Conservation (phyloP, 2,113 vertebrate genomes). For the Pygathrix nemaeus region DNA sequence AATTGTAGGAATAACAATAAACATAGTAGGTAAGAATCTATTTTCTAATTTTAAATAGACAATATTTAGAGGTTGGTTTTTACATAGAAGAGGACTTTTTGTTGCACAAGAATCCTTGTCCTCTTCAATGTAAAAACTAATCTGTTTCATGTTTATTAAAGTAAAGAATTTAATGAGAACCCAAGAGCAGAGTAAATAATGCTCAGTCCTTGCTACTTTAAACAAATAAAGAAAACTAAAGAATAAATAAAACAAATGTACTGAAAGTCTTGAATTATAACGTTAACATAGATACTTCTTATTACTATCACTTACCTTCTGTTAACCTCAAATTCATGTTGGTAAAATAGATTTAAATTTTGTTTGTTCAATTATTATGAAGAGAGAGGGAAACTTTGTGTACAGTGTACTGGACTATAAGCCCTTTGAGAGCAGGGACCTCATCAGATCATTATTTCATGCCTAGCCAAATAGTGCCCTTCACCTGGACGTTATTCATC, state of each 20-base stretch:
- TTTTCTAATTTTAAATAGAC: conserved; percentile 20
- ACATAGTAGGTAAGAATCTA: not conserved
- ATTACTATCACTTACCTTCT: not conserved
- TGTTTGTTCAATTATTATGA: conserved; percentile 1
- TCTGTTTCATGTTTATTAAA: not conserved
- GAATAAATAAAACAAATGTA: not conserved
- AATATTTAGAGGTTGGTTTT: not conserved
- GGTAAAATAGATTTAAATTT: not conserved
- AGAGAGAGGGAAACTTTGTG: not conserved
- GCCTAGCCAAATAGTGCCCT: not conserved
- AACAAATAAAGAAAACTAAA: not conserved
- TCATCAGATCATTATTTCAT: not conserved
- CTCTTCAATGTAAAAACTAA: not conserved
- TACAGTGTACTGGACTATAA: not conserved
- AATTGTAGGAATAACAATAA: not conserved
- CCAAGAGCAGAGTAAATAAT: not conserved
- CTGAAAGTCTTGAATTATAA: not conserved
- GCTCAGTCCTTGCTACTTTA: not conserved
- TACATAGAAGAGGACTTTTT: not conserved
- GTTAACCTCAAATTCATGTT: not conserved
- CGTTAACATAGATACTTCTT: not conserved
- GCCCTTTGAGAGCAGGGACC: not conserved
- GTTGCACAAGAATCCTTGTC: not conserved
- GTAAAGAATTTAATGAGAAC: conserved; percentile 20
- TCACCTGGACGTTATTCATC: not conserved